These are phyloP conservation scores for Zaprionus lachaisei DNA, from an alignment of 1,140 invertebrate species.

Conservation along the genomic window DNA sequence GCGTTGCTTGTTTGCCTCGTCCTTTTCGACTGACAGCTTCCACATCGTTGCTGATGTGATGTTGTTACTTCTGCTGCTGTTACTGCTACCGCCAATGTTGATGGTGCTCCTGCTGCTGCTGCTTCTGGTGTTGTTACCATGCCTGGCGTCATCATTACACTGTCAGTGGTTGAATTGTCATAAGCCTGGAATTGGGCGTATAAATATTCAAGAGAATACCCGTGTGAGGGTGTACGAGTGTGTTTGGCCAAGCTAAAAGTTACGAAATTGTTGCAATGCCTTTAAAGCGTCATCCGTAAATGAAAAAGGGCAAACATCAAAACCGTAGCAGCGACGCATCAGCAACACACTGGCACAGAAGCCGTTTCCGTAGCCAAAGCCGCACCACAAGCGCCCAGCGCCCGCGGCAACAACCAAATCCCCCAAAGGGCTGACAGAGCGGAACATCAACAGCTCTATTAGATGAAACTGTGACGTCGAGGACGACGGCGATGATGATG, in stretches of 20 bases:
- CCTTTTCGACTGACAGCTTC: conserved; percentile 69
- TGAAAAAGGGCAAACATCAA: conserved; percentile 69
- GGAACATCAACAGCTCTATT: conserved; percentile 78
- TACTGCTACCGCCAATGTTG: background rate
- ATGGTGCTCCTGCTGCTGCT: conserved; percentile 12
- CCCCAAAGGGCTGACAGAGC: conserved; percentile 72
- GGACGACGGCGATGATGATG: conserved; percentile 15
- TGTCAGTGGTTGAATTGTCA: conserved; percentile 70
- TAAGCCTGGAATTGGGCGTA: conserved; percentile 61
- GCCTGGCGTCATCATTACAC: conserved; percentile 74
- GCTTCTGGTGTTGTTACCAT: conserved; percentile 52
- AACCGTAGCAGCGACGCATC: conserved; percentile 67
- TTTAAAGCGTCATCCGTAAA: conserved; percentile 16
- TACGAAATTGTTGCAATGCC: conserved; percentile 2
- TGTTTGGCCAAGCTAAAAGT: background rate
- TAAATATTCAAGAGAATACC: conserved; percentile 28
- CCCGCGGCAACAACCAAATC: conserved; percentile 62
- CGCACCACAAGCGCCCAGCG: conserved; percentile 21
- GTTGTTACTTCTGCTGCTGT: conserved; percentile 8
- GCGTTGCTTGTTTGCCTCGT: conserved; percentile 71
- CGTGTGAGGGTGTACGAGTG: background rate
- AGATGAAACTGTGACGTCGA: conserved; percentile 58
- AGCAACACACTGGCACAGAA: conserved; percentile 15
- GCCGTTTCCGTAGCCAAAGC: background rate
- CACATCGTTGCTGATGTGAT: conserved; percentile 40